Percentiles rank a stretch among this genome's conserved stretches.
phyloP scores from a whole-genome alignment of 2,113 vertebrate genomes.

The Dissostichus mawsoni region DNA sequence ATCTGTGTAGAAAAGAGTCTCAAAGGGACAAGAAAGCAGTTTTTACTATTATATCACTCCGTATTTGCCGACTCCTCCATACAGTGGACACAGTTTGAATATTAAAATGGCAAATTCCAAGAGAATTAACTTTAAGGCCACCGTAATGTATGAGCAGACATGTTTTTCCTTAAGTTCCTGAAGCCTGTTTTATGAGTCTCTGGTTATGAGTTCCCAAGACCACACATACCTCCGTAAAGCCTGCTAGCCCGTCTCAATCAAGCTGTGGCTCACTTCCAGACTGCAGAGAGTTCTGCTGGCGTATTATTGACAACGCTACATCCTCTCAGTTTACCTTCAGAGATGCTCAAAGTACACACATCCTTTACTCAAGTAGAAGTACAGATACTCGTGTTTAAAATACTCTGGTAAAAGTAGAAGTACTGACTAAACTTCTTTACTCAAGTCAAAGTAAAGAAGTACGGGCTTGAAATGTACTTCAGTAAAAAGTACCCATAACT shows the following conservation, averaged over 20 bases:
- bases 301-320: constrained; percentile 43
- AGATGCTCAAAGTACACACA: no score
- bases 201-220: constrained; percentile 69
- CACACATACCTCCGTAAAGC: constrained; percentile 70
- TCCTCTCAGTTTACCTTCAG: no score
- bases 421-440: no score
- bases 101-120: constrained; percentile 45
- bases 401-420: no score
- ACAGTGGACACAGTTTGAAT: constrained; percentile 1
- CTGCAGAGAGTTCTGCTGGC: constrained; percentile 20
- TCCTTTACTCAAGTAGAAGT: no score
- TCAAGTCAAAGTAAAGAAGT: no score
- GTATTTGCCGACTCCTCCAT: neutral
- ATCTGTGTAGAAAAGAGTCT: neutral
- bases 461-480: no score
- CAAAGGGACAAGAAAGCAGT: neutral
- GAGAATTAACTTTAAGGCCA: constrained; percentile 37
- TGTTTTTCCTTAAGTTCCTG: constrained; percentile 48
- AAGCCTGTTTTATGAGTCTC: constrained; percentile 61
- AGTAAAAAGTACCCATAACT: no score
- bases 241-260: constrained; percentile 58
- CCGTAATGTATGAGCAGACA: constrained; percentile 24
- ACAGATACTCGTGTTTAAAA: no score
- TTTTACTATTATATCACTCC: neutral
- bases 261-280: constrained; percentile 47